Evolutionary conservation across 2,113 vertebrate genomes (phyloP).

Genomic region (Australoheros scitulus): DNA sequence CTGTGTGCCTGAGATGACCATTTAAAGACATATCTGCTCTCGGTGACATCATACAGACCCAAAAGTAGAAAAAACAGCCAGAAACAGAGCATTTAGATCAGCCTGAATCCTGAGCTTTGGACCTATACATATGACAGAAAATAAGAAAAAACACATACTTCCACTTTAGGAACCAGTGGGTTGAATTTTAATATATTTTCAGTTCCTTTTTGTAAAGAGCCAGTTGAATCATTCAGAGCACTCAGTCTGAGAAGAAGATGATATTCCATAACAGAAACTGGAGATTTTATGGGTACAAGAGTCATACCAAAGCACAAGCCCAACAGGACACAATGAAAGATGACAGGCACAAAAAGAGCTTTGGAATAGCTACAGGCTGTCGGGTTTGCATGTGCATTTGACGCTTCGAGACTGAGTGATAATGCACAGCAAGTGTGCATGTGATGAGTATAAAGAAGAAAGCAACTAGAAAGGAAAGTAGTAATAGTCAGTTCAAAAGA

Average conservation of each 20-base stretch:
- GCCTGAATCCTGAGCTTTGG: neutral
- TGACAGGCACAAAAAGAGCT: neutral
- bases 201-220: neutral
- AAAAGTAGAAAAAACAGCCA: neutral
- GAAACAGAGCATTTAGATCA: neutral
- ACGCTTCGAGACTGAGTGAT: neutral
- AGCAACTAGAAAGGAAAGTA: neutral
- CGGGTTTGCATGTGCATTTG: neutral
- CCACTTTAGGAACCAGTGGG: neutral
- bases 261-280: neutral
- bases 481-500: slow-evolving; percentile 13
- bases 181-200: neutral
- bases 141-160: neutral
- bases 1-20: neutral
- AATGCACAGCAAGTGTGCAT: neutral
- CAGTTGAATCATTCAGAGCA: neutral
- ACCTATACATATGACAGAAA: neutral
- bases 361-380: neutral
- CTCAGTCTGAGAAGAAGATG: neutral
- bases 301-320: neutral
- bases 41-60: neutral
- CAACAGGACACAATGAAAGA: neutral
- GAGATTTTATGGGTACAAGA: neutral
- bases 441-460: neutral
- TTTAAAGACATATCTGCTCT: neutral